Base-by-base conservation (phyloP, 2,113 vertebrate species). In the Dunckerocampus dactyliophorus region DNA sequence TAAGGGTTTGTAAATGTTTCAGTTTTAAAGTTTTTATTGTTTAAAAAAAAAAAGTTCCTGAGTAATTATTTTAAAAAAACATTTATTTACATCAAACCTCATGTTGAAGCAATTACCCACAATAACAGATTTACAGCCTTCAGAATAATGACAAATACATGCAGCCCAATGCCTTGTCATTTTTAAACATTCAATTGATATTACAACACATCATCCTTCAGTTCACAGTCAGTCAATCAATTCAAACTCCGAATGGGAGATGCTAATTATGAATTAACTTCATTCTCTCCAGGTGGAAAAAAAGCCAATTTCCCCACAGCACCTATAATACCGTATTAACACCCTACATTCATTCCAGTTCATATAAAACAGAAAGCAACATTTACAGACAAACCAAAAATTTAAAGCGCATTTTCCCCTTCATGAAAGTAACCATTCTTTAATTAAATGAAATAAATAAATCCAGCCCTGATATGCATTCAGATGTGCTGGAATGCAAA, bases 181-280 rank as follows among this genome's bases (percentile, higher is more conserved):
- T 59, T 61, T 13, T 73, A 52, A 46, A 3, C 46, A 39, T 49
- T 77, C 42, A 16, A 21, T 61, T 69, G 60, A 52, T 50, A 70
- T 61, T 43, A 71, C 12, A 34, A 56, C 46, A 71, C 42, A 50
- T 13, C 54, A 21, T 54, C 20, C 37, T 73, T 46, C 63, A 57
- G 5, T 79, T 78, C 47, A 65, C 76, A 76, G 65, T 59, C 45
- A 82, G 83, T 87, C 87, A 85, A 85, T 88, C n/a, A n/a, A n/a
- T n/a, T 81, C 83, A 79, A 74, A 78, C 2, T 76, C 66, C 59
- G 62, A 71, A 59, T 17, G n/a, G 42, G 42, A 59, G 13, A 66
- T 56, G 42, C 21, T 20, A n/a, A n/a, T n/a, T n/a, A n/a, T n/a
- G n/a, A 50, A 52, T 48, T 1, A 47, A 64, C 21, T 17, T 51